Conservation (phyloP, 2,888 invertebrate genomes). For the Campaea margaritaria region DNA sequence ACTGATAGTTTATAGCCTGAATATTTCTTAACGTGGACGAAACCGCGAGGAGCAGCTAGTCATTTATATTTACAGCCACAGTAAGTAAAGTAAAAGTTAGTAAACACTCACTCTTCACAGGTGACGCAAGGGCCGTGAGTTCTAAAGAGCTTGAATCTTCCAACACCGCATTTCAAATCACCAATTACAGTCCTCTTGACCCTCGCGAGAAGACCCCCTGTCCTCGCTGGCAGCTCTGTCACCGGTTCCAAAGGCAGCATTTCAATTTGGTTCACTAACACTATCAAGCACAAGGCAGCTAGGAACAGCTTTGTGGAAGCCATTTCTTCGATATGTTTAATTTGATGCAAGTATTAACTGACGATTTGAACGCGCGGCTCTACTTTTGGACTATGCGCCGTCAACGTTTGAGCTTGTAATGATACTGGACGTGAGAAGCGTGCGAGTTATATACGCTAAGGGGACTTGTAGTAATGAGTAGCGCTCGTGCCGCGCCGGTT, state of each 20-base stretch:
- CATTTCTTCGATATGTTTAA: background rate
- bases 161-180: background rate
- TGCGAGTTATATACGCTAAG: no score
- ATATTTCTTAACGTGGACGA: no score
- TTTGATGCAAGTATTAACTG: background rate
- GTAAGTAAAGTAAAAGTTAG: background rate
- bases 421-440: background rate
- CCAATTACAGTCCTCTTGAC: background rate
- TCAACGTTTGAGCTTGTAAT: background rate
- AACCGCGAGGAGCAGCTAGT: no score
- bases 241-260: constrained; percentile 7
- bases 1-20: no score
- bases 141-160: background rate
- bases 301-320: background rate
- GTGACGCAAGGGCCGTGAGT: constrained; percentile 1
- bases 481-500: no score
- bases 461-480: no score
- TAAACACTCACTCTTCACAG: constrained; percentile 10
- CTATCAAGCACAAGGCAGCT: constrained; percentile 1
- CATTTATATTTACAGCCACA: no score
- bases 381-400: background rate
- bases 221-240: background rate
- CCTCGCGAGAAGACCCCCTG: background rate
- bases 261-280: constrained; percentile 3
- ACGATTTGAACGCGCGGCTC: no score